Percentiles rank a stretch among this genome's conserved stretches.
Conservation (phyloP, 1,140 invertebrate species). For the Adoxophyes honmai region DNA sequence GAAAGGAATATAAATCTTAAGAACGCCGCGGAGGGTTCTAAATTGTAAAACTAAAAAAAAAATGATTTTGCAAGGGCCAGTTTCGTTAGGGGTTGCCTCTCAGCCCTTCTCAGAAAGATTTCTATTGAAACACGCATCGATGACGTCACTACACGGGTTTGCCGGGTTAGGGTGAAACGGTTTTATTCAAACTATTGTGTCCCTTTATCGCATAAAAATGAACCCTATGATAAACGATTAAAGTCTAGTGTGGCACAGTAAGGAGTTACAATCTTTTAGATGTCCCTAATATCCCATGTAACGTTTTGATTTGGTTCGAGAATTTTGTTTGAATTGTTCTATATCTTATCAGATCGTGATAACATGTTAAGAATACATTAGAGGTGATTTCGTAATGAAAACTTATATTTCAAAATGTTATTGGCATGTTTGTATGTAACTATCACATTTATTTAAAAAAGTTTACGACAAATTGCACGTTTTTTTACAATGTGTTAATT, state of each 20-base stretch:
- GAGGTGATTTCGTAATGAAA: constrained; percentile 17
- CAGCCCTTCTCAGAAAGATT: constrained; percentile 12
- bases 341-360: constrained; percentile 11
- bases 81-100: constrained; percentile 5
- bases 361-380: neutral
- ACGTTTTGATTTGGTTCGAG: neutral
- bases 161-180: neutral
- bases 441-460: no score
- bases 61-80: neutral
- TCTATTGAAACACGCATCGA: neutral
- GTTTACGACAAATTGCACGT: no score
- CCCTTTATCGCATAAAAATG: neutral
- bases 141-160: neutral
- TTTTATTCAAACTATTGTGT: constrained; percentile 3
- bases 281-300: neutral
- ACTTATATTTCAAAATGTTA: constrained; percentile 1
- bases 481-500: no score
- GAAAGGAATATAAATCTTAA: no score
- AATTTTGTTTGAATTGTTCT: constrained; percentile 8
- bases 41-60: no score
- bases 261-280: neutral
- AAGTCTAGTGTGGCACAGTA: neutral
- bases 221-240: neutral
- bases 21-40: no score
- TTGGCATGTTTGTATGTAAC: no score